Evolutionary conservation across 2,888 invertebrate species (phyloP), one percentile per base, ranked within the genome.

Genomic region (Carpatolechia fugitivella): DNA sequence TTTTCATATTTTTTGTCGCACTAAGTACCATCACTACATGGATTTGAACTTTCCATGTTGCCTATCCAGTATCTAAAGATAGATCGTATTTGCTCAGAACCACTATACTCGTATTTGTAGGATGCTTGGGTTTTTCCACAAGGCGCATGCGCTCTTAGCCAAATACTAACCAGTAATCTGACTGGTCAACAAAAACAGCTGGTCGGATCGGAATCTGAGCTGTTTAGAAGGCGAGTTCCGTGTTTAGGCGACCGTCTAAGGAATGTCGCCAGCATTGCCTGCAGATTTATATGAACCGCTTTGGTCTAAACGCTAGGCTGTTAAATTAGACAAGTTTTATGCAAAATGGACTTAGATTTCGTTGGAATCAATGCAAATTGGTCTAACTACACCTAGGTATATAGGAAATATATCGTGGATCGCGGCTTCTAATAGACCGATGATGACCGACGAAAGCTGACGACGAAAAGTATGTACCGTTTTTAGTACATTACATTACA

Each of bases 91-190:
- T 24, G 24, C 24, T 24, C 3, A 33, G 3, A 33, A 11, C 11
- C 33, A 33, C 2, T 11, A 24, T 3, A n/a, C 11, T 57, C 59
- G 60, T 56, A 59, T 57, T 60, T 60, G 49, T 38, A 48, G 46
- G 69, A 68, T 67, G 61, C 56, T 66, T 61, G 72, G 80, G 79
- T 78, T 83, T 82, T 82, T 76, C 72, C 73, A 16, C 44, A 29
- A 13, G 44, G 4, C 20, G 10, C 20, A 6, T 7, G 11, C 16
- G 41, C 11, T 24, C 29, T 29, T 29, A 44, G 44, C 30, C 16
- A 40, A 51, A 51, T 40, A 51, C 49, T 50, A 31, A n/a, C 35
- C 24, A 3, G 40, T 24, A 24, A 16, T 7, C 8, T 8, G 29
- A 50, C 53, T 35, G 50, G 53, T 53, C 53, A 61, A 69, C 70